Conservation (phyloP, 1,140 invertebrate genomes). For the Brachionus rubens region DNA sequence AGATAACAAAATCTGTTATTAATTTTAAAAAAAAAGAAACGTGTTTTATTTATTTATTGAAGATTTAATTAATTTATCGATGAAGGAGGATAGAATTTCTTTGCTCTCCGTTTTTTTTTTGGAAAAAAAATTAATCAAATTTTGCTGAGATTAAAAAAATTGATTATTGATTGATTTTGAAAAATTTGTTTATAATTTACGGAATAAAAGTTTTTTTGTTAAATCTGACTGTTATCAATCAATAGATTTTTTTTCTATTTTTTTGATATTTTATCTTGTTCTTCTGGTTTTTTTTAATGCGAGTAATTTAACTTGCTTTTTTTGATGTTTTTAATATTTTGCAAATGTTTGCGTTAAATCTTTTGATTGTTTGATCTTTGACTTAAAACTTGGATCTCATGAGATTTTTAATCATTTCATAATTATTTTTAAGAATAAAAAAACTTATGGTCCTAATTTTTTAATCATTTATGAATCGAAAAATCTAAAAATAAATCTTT, state of each 20-base stretch:
- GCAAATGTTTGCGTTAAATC: conserved; percentile 5
- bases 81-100: conserved; percentile 28
- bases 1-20: conserved; percentile 28
- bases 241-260: background rate
- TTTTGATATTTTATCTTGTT: conserved; percentile 27
- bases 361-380: too few species aligned
- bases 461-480: too few species aligned
- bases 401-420: too few species aligned
- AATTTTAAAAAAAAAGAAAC: background rate
- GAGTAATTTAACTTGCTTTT: background rate
- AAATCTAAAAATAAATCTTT: background rate
- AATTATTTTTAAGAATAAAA: too few species aligned
- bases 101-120: too few species aligned
- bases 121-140: too few species aligned
- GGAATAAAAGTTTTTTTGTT: background rate
- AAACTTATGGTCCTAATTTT: too few species aligned
- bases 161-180: conserved; percentile 41
- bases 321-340: background rate
- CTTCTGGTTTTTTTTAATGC: background rate
- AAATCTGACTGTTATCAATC: conserved; percentile 27
- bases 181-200: background rate
- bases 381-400: too few species aligned
- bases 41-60: conserved; percentile 19
- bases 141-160: conserved; percentile 27
- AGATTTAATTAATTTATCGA: conserved; percentile 39